These are phyloP conservation scores for Charadrius vociferus DNA, from an alignment of 2,113 vertebrate genomes.

Conservation along the genomic window DNA sequence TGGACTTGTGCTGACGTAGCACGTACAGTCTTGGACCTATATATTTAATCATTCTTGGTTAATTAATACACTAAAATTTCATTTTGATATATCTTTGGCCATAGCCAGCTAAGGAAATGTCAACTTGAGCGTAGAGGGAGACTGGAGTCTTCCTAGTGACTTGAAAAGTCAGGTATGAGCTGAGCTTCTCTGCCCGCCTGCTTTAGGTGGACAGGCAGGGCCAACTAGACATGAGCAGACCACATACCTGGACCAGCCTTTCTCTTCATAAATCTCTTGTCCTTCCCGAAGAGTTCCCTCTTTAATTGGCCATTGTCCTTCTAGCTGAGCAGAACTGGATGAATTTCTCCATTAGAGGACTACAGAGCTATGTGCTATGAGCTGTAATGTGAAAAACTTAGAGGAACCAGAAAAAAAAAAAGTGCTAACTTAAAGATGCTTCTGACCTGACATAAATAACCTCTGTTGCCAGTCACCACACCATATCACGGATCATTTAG, in stretches of 20 bases:
- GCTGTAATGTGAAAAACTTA: not conserved
- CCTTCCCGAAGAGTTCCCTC: not conserved
- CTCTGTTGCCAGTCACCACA: not conserved
- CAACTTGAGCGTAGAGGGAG: not conserved
- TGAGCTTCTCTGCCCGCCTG: not conserved
- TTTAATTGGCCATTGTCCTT: not conserved
- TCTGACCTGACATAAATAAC: not conserved
- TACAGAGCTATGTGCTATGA: not conserved
- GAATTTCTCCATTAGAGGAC: not conserved
- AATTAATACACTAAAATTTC: not conserved
- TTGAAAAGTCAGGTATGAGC: not conserved
- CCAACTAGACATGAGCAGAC: not conserved
- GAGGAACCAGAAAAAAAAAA: not conserved
- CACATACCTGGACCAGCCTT: not conserved
- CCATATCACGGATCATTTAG: not conserved
- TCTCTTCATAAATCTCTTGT: not conserved
- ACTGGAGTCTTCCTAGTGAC: not conserved
- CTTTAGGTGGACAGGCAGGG: not conserved
- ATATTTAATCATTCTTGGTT: not conserved
- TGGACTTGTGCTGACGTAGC: not conserved
- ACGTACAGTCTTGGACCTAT: not conserved
- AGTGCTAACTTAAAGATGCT: not conserved
- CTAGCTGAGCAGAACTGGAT: not conserved
- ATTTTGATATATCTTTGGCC: not conserved
- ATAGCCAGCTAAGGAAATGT: not conserved